Evolutionary conservation across 2,113 vertebrate genomes (phyloP), one percentile per base, ranked within the genome.

Genomic region (Pituophis catenifer): DNA sequence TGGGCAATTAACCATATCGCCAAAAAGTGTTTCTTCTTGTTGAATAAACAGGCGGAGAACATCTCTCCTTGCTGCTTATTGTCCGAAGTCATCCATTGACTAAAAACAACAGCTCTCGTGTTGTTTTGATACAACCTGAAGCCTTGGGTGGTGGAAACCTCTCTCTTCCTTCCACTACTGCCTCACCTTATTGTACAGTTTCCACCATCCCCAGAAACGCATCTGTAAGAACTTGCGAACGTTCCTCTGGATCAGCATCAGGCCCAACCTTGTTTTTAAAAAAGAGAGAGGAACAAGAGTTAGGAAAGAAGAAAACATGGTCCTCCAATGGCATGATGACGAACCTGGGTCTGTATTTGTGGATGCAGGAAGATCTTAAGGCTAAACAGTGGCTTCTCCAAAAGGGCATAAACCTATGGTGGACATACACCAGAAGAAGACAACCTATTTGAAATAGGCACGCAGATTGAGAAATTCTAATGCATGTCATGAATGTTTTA

Each of bases 181-280:
- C 50, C 93, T 97, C 93, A 96, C 92, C 91, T 94, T 96, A 1
- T 94, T 94, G 86, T 94, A 96, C 44, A 94, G 92, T 91, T 96
- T 97, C 89, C 95, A 96, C 94, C 96, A 96, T 92, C 91, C 94
- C 94, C 92, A 94, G 93, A 93, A 95, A 53, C 95, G 62, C 57
- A 96, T 93, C 94, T 94, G 89, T 50, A 95, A 94, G 94, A 97
- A 95, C 58, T 96, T 97, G 90, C 94, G 86, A 44, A 93, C 8
- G 0, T 96, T 97, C 44, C 52, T 88, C 62, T 97, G 96, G 90
- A 95, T 93, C 92, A 93, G 92, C 65, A 94, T 94, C 90, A 96
- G 90, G 91, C 90, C 89, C 0, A 93, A 1, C 94, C 96, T 95
- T 86, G 0, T 88, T 15, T 29, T 5, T 13, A 70, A 70, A 62